Evolutionary conservation across 2,113 vertebrate genomes (phyloP).

Genomic region (Odobenus rosmarus): DNA sequence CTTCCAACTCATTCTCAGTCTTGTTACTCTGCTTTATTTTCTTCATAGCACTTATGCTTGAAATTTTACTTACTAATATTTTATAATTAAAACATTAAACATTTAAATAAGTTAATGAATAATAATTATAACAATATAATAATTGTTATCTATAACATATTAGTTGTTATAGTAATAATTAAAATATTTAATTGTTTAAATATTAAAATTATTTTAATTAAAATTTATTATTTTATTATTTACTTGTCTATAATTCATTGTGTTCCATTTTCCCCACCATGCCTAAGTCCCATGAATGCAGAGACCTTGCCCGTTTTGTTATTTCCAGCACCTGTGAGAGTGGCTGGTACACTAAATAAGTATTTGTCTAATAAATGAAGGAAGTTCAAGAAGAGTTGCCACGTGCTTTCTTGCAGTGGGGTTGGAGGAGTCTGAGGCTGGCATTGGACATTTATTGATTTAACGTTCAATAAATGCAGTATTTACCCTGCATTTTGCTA

Average conservation of each 20-base stretch:
- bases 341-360: not conserved
- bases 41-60: not conserved
- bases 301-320: not conserved
- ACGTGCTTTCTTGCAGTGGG: not conserved
- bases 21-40: conserved; percentile 3
- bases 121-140: not conserved
- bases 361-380: not conserved
- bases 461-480: not conserved
- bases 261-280: not conserved
- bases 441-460: not conserved
- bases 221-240: not conserved
- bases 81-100: not conserved
- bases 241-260: not conserved
- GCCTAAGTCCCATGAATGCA: not conserved
- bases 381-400: not conserved
- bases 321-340: not conserved
- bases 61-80: not conserved
- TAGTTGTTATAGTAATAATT: not conserved
- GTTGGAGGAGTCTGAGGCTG: not conserved
- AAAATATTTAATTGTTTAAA: not conserved
- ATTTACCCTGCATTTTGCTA: not conserved
- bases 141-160: not conserved
- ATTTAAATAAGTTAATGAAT: not conserved
- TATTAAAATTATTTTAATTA: not conserved
- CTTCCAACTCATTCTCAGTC: not conserved